Evolutionary conservation across 2,888 invertebrate genomes (phyloP).

Genomic region (Gastracanthus pulcherrimus): DNA sequence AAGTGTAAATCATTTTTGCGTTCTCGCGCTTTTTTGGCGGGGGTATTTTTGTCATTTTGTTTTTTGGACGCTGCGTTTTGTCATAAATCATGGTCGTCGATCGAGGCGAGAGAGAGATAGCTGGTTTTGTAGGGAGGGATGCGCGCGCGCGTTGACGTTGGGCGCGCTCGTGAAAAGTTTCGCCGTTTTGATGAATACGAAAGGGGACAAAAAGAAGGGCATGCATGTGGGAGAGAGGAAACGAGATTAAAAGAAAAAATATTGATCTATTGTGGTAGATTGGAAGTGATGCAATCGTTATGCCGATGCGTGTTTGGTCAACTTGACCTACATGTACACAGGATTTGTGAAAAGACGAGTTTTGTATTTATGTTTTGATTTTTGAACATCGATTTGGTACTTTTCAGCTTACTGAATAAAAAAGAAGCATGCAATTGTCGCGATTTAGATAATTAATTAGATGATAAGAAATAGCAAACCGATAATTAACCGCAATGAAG

Average conservation of each 20-base stretch:
- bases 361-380: neutral
- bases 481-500: no score
- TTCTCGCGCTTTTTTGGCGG: neutral
- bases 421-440: no score
- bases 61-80: neutral
- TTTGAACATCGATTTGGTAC: no score
- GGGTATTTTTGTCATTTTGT: neutral
- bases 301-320: neutral
- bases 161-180: neutral
- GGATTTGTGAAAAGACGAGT: neutral
- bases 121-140: neutral
- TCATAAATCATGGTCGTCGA: neutral
- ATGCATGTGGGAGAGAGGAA: neutral
- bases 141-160: neutral
- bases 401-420: no score
- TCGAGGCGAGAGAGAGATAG: neutral
- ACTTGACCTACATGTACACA: neutral
- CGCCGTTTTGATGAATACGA: neutral
- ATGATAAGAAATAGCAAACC: no score
- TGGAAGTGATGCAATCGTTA: no score
- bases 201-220: no score
- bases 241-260: neutral
- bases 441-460: no score
- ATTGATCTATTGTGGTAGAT: no score
- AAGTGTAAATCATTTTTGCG: slow-evolving; percentile 5